Evolutionary conservation across 1,140 invertebrate species (phyloP).

Genomic region (Anoplolepis gracilipes): DNA sequence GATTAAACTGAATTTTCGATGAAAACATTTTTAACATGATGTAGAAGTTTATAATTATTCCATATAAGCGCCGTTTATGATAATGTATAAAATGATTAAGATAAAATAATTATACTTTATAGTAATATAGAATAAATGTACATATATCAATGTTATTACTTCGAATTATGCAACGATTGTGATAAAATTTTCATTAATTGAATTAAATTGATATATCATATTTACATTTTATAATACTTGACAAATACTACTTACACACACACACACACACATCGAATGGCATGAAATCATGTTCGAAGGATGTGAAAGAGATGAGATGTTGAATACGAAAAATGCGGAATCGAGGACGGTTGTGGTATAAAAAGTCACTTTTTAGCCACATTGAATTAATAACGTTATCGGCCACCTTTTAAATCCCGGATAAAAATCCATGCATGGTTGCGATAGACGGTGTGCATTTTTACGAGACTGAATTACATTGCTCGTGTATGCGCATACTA

Average conservation of each 20-base stretch:
- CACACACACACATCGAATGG: not conserved
- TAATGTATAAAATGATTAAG: not conserved
- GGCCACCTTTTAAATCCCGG: conserved; percentile 36
- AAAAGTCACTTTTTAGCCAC: conserved; percentile 21
- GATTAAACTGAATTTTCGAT: conserved; percentile 31
- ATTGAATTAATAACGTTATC: conserved; percentile 42
- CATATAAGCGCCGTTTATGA: not conserved
- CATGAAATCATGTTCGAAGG: not conserved
- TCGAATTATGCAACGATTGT: conserved; percentile 7
- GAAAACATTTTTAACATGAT: conserved; percentile 15
- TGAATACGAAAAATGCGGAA: conserved; percentile 29
- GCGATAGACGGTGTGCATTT: conserved; percentile 30
- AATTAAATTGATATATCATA: not conserved
- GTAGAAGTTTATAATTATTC: not conserved
- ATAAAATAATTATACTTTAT: not conserved
- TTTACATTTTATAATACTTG: not conserved
- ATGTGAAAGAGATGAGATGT: not conserved
- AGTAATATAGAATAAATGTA: not conserved
- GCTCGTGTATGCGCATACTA: conserved; percentile 9
- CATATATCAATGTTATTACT: not conserved
- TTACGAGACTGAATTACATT: conserved; percentile 33
- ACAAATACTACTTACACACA: not conserved
- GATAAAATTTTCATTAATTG: not conserved
- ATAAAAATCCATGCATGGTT: conserved; percentile 33
- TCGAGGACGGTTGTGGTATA: not conserved